Percentiles rank a stretch among this genome's conserved stretches.
Evolutionary conservation across 92 coral and sea anemone genomes (phyloP).

Genomic region (Porites cylindrica): DNA sequence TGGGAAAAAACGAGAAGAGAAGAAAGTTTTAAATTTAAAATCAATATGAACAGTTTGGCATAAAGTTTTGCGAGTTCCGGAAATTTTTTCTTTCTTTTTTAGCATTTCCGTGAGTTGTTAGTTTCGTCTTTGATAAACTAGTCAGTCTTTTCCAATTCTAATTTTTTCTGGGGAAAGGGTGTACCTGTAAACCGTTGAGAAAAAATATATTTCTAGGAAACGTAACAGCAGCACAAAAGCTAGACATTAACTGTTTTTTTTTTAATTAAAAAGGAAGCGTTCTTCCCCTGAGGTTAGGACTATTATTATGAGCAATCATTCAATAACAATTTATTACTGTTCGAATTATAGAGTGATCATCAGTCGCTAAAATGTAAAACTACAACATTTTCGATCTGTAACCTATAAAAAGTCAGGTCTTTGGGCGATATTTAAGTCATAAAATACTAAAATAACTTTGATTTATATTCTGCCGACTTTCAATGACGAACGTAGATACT

Average conservation of each 20-base stretch:
- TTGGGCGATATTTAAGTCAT: background rate
- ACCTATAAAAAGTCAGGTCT: background rate
- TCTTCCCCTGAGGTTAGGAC: background rate
- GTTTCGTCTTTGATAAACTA: background rate
- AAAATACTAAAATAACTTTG: no score
- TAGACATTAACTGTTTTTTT: background rate
- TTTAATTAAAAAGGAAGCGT: constrained; percentile 4
- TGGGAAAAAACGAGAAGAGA: background rate
- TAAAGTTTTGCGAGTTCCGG: background rate
- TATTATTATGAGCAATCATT: background rate
- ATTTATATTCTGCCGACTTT: background rate
- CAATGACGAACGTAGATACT: background rate
- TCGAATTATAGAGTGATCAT: background rate
- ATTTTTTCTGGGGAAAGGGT: no score
- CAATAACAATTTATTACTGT: background rate
- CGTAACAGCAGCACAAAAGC: no score
- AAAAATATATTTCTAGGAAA: no score
- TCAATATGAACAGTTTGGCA: background rate
- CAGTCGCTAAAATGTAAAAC: background rate
- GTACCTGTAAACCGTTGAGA: no score
- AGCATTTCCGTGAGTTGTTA: background rate
- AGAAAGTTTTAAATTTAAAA: background rate
- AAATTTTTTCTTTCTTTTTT: background rate
- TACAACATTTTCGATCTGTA: no score
- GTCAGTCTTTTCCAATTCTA: no score